These are phyloP conservation scores for Menidia beryllina DNA, from an alignment of 2,113 vertebrate genomes.

Conservation along the genomic window DNA sequence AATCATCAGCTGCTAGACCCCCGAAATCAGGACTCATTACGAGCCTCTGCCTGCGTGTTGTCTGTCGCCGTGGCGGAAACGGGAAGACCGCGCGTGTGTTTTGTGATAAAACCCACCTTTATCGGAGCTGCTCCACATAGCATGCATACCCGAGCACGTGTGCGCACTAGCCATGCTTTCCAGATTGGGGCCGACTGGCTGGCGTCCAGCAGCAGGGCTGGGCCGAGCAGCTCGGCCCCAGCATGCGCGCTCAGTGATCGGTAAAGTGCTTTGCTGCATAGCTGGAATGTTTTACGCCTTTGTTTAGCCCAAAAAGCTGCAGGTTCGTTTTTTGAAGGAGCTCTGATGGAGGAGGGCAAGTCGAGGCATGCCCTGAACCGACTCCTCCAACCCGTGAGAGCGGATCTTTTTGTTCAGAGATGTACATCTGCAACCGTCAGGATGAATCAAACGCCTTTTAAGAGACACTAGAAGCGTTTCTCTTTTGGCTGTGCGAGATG, in stretches of 20 bases:
- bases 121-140: conserved; percentile 51
- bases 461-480: background rate
- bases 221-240: conserved; percentile 55
- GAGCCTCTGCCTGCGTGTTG: background rate
- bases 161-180: conserved; percentile 55
- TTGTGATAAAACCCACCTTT: conserved; percentile 47
- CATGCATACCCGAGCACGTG: conserved; percentile 54
- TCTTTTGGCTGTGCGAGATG: too few species aligned
- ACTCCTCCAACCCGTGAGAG: conserved; percentile 6
- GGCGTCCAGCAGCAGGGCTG: conserved; percentile 46
- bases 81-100: conserved; percentile 7
- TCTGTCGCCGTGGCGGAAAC: background rate
- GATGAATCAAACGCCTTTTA: background rate
- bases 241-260: conserved; percentile 49
- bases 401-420: background rate
- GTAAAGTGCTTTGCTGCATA: conserved; percentile 75
- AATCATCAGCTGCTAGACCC: conserved; percentile 17
- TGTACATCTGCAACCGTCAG: background rate
- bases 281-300: conserved; percentile 75
- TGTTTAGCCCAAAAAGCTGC: conserved; percentile 50
- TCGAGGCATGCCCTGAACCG: conserved; percentile 53
- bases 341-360: conserved; percentile 46
- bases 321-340: conserved; percentile 50
- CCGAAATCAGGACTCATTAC: background rate
- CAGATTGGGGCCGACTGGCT: conserved; percentile 60